A percentile compares a stretch with the other conserved stretches of the same genome.
Evolutionary conservation across 92 coral and sea anemone species (phyloP).

Genomic region (Micromussa lordhowensis): DNA sequence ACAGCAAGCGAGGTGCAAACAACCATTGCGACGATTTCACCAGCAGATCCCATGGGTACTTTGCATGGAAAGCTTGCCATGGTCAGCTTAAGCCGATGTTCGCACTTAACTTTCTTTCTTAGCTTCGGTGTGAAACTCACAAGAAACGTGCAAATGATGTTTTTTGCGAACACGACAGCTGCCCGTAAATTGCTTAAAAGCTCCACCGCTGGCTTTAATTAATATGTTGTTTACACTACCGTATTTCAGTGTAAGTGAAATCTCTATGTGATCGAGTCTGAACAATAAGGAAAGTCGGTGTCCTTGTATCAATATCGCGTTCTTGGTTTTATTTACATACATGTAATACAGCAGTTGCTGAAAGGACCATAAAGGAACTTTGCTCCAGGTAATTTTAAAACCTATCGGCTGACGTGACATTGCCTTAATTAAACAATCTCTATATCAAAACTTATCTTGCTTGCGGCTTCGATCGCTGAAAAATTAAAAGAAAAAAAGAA

Average conservation of each 20-base stretch:
- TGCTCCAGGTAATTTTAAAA: not conserved
- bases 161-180: not conserved
- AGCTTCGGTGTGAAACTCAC: not conserved
- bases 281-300: not conserved
- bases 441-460: not conserved
- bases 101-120: not conserved
- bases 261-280: not conserved
- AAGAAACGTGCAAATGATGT: not conserved
- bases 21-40: slow-evolving; percentile 13
- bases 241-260: not conserved
- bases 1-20: not conserved
- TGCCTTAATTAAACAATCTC: not conserved
- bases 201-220: not conserved
- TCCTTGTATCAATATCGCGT: not conserved
- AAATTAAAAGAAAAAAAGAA: not conserved
- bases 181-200: not conserved
- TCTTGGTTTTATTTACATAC: not conserved
- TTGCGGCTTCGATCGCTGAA: too few species aligned
- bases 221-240: not conserved
- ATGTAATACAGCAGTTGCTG: not conserved
- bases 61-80: not conserved
- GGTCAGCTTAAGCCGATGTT: not conserved
- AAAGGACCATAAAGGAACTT: not conserved
- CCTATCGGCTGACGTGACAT: not conserved
- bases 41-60: not conserved